phyloP scores from a whole-genome alignment of 2,797 vertebrate species.

The Falco concolor region DNA sequence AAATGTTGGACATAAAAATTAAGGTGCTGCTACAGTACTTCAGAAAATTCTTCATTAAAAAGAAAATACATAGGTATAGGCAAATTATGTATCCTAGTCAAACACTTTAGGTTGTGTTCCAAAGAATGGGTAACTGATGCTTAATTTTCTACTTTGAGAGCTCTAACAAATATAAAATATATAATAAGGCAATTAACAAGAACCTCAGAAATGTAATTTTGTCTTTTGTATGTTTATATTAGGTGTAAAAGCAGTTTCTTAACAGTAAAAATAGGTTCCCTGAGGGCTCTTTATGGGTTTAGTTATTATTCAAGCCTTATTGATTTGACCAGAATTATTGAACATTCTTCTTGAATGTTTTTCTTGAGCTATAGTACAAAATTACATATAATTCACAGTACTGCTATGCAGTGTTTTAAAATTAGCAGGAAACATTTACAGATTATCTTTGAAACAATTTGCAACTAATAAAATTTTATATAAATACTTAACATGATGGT shows the following conservation, averaged over 20 bases:
- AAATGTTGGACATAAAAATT: constrained; percentile 58
- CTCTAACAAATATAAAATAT: background rate
- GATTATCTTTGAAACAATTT: background rate
- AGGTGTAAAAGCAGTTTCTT: background rate
- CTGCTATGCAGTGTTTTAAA: background rate
- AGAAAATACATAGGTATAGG: constrained; percentile 23
- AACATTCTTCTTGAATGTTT: background rate
- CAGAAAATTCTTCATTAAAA: constrained; percentile 40
- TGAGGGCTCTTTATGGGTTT: background rate
- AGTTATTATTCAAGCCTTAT: constrained; percentile 35
- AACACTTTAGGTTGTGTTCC: constrained; percentile 4
- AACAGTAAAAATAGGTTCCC: background rate
- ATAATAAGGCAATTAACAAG: background rate
- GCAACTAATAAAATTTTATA: background rate
- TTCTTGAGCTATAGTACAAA: background rate
- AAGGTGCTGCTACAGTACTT: background rate
- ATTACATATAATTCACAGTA: background rate
- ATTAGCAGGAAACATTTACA: background rate
- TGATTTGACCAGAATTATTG: constrained; percentile 9
- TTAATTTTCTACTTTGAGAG: background rate
- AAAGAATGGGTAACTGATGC: background rate
- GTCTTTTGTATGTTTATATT: background rate
- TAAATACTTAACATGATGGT: background rate
- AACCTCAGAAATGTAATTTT: background rate
- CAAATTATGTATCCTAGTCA: constrained; percentile 41